Conservation (phyloP, 2,888 invertebrate genomes). For the Lepas anatifera region DNA sequence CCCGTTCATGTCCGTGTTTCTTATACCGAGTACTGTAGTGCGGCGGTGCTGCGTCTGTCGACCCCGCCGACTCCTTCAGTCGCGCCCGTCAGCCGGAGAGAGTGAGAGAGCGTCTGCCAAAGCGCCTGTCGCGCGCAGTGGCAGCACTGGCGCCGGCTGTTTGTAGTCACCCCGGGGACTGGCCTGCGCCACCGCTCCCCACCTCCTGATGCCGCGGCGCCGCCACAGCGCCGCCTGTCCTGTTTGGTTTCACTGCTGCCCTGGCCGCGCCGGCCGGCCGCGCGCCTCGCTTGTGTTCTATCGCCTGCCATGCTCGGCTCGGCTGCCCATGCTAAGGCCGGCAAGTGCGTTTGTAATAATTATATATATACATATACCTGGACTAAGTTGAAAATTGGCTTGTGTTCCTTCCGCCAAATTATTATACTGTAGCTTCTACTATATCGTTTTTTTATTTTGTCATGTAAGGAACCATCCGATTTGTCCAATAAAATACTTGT, state of each 20-base stretch:
- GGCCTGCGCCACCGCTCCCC: too few relatives aligned
- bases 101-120: constrained; percentile 13
- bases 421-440: constrained; percentile 28
- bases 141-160: not conserved
- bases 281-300: not conserved
- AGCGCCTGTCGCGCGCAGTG: constrained; percentile 4
- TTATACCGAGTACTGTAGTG: constrained; percentile 4
- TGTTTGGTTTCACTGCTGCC: not conserved
- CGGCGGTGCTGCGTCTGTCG: not conserved
- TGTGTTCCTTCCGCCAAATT: constrained; percentile 19
- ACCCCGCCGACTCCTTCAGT: not conserved
- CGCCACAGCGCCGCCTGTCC: not conserved
- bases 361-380: not conserved
- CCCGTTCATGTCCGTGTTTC: constrained; percentile 20
- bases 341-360: too few relatives aligned
- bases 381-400: not conserved
- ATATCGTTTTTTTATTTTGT: constrained; percentile 32
- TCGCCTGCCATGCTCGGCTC: not conserved
- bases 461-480: constrained; percentile 32
- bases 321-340: too few relatives aligned
- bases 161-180: constrained; percentile 6
- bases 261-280: not conserved
- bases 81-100: constrained; percentile 15
- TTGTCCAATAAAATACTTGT: constrained; percentile 37
- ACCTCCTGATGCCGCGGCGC: not conserved